Conservation (phyloP, 2,797 vertebrate species). For the Austrolebias charrua region DNA sequence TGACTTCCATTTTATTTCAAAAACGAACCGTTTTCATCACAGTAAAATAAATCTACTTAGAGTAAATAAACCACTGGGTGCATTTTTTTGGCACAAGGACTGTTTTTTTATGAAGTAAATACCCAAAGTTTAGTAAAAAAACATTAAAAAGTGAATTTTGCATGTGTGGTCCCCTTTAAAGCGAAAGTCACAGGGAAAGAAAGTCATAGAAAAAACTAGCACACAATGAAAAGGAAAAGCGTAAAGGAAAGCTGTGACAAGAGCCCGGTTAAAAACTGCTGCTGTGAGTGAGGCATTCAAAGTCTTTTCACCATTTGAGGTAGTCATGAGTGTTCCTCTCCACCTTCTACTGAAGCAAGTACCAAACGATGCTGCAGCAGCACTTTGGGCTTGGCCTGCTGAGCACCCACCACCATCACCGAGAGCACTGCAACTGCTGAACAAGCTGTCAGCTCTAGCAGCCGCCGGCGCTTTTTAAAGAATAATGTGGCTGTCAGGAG, state of each 20-base stretch:
- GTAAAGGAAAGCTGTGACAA: constrained; percentile 52
- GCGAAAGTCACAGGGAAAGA: constrained; percentile 42
- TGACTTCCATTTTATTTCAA: too few relatives aligned
- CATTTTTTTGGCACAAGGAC: too few relatives aligned
- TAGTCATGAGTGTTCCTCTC: constrained; percentile 40
- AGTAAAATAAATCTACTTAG: too few relatives aligned
- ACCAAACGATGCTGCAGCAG: constrained; percentile 70
- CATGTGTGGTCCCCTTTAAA: too few relatives aligned
- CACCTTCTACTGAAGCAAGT: constrained; percentile 9
- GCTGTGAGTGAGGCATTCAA: constrained; percentile 19
- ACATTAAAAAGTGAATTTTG: too few relatives aligned
- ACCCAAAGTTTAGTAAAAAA: too few relatives aligned
- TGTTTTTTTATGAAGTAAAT: too few relatives aligned
- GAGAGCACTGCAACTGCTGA: constrained; percentile 67
- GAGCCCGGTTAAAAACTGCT: constrained; percentile 60
- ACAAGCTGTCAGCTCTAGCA: constrained; percentile 78
- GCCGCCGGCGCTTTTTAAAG: constrained; percentile 71
- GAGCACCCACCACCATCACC: constrained; percentile 50
- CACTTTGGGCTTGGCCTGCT: constrained; percentile 60
- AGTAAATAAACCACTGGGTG: too few relatives aligned
- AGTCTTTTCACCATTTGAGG: constrained; percentile 40
- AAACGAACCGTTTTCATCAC: too few relatives aligned
- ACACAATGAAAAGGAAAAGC: constrained; percentile 20
- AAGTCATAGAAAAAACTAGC: constrained; percentile 44
- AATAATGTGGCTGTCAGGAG: constrained; percentile 80